Base-by-base conservation (phyloP, 92 coral and sea anemone genomes). In the Epizoanthus rinbou region DNA sequence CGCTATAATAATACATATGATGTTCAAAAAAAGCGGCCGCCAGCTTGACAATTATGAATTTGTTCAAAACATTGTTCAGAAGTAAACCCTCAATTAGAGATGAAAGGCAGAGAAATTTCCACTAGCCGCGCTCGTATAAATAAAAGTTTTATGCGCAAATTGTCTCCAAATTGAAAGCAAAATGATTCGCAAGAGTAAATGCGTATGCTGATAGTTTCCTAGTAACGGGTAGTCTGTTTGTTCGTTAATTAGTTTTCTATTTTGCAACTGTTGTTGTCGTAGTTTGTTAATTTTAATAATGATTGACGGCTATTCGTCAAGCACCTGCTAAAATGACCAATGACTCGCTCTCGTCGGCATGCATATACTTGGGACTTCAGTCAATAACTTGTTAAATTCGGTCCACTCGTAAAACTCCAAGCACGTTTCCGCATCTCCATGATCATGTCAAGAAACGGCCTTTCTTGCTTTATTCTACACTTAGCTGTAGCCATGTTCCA, bases 281-380 rank as follows among this genome's bases (percentile, higher is more conserved):
- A 67, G 72, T 67, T 67, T 67, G 72, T 67, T 67, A 67, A 67
- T 67, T 67, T 67, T 67, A 8, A 67, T 67, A 28, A 67, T 67
- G 72, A 67, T 67, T 67, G 72, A 67, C 72, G 72, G 22, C 45
- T 43, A 67, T 66, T 66, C 72, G 72, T 66, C 72, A 33, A 9
- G 47, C 72, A 67, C 72, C 72, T 67, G 72, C 72, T n/a, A 41
- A 67, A 4, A 67, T 14, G 35, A 13, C 70, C 70, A 65, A 28
- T 65, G 18, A 63, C 1, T 63, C 13, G 2, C 11, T 9, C 68
- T 63, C 1, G 71, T 13, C 14, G 54, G 54, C 54, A 50, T 65
- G 47, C 37, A n/a, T 65, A 11, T 25, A 28, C 21, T 15, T 23
- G 22, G 8, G 21, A 67, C 73, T 67, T 15, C 6, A 33, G 14